phyloP scores from a whole-genome alignment of 2,888 invertebrate genomes.

The Harmothoe impar region DNA sequence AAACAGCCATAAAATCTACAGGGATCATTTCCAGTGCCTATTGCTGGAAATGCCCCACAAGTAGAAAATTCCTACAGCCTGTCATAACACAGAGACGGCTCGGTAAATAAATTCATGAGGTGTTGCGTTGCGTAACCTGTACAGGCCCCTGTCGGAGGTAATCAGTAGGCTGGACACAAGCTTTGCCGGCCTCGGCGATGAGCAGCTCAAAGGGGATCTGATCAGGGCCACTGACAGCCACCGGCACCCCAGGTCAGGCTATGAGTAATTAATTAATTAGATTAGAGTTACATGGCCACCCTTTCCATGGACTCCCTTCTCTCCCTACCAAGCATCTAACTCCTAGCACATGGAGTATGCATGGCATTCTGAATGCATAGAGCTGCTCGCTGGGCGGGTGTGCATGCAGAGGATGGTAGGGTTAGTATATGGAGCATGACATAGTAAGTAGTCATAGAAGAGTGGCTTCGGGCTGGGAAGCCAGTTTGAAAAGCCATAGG shows the following conservation, averaged over 20 bases:
- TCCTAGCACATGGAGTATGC: too few relatives aligned
- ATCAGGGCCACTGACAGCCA: not conserved
- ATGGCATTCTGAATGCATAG: too few relatives aligned
- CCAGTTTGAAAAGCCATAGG: not conserved
- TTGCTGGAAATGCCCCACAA: too few relatives aligned
- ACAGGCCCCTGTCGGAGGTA: not conserved
- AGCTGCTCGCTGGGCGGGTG: not conserved
- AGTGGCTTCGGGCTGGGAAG: conserved; percentile 4
- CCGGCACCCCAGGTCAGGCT: not conserved
- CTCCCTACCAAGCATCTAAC: too few relatives aligned
- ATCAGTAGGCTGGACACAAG: not conserved
- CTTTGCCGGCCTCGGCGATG: not conserved
- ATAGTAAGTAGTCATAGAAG: not conserved
- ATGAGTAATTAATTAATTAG: conserved; percentile 31
- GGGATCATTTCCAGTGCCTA: too few relatives aligned
- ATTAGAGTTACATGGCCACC: conserved; percentile 31
- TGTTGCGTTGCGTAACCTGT: conserved; percentile 11
- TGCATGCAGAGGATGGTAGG: not conserved
- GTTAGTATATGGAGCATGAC: not conserved
- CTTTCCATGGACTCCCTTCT: not conserved
- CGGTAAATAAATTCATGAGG: conserved; percentile 28
- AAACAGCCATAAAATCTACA: too few relatives aligned
- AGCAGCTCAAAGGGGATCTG: not conserved
- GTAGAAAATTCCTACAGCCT: not conserved
- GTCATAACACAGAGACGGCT: not conserved